Conservation (phyloP, 2,888 invertebrate genomes). For the Pogonocherus hispidulus region DNA sequence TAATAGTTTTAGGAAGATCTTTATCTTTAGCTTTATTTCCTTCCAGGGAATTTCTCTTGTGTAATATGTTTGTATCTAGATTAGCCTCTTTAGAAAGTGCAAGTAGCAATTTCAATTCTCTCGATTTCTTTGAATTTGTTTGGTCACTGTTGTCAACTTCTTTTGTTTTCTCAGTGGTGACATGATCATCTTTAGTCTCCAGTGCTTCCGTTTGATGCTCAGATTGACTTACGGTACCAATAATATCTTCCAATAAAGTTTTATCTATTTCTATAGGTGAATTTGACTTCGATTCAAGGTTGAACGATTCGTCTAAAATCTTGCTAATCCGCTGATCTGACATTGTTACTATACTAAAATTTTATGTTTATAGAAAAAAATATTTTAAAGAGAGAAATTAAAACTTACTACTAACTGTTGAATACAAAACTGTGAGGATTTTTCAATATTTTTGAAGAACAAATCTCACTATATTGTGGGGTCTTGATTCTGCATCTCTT, state of each 20-base stretch:
- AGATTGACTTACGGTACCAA: slow-evolving; percentile 20
- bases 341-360: slow-evolving; percentile 8
- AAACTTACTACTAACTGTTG: too few relatives aligned
- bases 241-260: slow-evolving; percentile 15
- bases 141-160: slow-evolving; percentile 45
- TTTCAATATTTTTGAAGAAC: background rate
- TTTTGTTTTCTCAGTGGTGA: slow-evolving; percentile 34
- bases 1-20: slow-evolving; percentile 7
- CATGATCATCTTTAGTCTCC: slow-evolving; percentile 15
- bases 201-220: slow-evolving; percentile 5
- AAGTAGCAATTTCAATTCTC: slow-evolving; percentile 75
- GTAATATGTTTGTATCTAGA: slow-evolving; percentile 71
- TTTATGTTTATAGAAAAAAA: background rate
- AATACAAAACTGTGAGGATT: too few relatives aligned
- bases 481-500: background rate
- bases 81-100: slow-evolving; percentile 79
- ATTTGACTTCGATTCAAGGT: slow-evolving; percentile 6
- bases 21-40: slow-evolving; percentile 41
- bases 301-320: background rate
- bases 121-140: slow-evolving; percentile 47
- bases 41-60: slow-evolving; percentile 68
- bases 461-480: background rate
- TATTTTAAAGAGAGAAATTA: background rate
- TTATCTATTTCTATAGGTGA: slow-evolving; percentile 7
- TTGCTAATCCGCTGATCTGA: slow-evolving; percentile 3